Conservation (phyloP, 2,113 vertebrate species). For the Plestiodon gilberti region DNA sequence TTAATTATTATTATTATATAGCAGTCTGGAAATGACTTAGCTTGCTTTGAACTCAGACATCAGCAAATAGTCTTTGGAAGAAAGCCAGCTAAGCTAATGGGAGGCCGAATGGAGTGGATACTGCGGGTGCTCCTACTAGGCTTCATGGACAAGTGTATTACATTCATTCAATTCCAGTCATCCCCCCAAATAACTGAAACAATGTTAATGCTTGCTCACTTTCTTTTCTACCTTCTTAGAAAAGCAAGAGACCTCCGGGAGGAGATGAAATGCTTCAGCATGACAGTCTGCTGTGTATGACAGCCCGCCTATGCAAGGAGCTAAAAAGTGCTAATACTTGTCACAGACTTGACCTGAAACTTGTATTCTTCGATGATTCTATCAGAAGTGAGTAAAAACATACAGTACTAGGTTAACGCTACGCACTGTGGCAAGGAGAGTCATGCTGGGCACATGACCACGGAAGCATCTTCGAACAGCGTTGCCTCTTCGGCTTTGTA, state of each 20-base stretch:
- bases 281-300: conserved; percentile 10
- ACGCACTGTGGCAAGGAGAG: no score
- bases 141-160: background rate
- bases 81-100: background rate
- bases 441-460: no score
- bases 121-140: background rate
- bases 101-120: background rate
- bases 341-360: background rate
- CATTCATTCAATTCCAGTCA: conserved; percentile 7
- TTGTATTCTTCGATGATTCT: background rate
- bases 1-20: no score
- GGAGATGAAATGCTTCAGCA: background rate
- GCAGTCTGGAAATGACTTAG: no score
- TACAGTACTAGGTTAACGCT: no score
- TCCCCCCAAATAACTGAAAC: conserved; percentile 5
- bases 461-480: no score
- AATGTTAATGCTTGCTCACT: conserved; percentile 15
- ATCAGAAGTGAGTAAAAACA: background rate
- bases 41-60: conserved; percentile 15
- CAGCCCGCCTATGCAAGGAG: conserved; percentile 1
- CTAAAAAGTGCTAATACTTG: conserved; percentile 4
- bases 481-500: no score
- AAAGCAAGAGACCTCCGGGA: conserved; percentile 28
- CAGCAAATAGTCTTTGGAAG: conserved; percentile 2
- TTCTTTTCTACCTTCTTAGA: conserved; percentile 43